Base-by-base conservation (phyloP, 2,888 invertebrate species). In the Atherix ibis region DNA sequence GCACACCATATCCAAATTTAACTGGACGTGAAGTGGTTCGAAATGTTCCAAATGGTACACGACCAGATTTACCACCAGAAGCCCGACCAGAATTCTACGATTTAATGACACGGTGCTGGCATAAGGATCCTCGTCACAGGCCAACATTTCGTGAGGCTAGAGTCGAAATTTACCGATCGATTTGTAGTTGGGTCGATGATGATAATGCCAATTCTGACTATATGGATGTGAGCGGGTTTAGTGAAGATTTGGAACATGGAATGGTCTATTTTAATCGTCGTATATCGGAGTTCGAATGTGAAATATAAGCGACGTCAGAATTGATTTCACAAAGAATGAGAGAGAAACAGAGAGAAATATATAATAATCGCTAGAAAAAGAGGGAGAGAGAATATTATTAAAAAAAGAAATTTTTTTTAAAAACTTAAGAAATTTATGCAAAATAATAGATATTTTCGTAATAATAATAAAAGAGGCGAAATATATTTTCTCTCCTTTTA, bases 1-100 rank as follows among this genome's bases (percentile, higher is more conserved):
- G 81, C 32, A 83, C 82, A 50, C 85, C 85, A 4, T 85, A 85
- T 59, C 79, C 82, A n/a, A 75, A 78, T 38, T 74, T 85, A 70
- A 76, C 80, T 2, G 83, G 83, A 0, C 71, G 82, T 8, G 82
- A 84, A 52, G 84, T 85, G n/a, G 71, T 84, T 54, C 68, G 80
- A 6, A 72, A 76, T 24, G 81, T 85, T 31, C 73, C 81, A 15
- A 76, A 75, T 46, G 85, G 84, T 16, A 73, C 79, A 53, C 67
- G 83, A 1, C 70, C 84, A 36, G 79, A 82, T 49, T 67, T 81
- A 33, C 85, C 85, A 2, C 70, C 74, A 36, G 82, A 84, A 59
- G 83, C 82, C 59, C 73, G 76, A 45, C 74, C 76, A 38, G 71
- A 74, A 49, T 63, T 77, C 46, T 76, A 71, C 50, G 65, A 68